Conservation (phyloP, 2,888 invertebrate species). For the Drosophila setosimentum region DNA sequence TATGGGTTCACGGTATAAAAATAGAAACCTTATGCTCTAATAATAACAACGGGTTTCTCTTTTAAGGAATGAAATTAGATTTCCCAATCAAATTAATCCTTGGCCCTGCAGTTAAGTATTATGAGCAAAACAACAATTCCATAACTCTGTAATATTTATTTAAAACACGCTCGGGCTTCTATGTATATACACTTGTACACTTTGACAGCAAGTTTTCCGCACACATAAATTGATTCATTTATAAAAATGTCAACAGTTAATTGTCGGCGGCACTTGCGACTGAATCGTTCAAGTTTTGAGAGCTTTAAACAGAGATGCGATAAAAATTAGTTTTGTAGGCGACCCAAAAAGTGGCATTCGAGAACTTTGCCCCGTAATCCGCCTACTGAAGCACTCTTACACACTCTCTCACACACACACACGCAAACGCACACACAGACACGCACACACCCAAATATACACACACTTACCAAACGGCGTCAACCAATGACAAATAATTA, state of each 20-base stretch:
- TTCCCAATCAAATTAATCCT: background rate
- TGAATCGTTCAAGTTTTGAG: conserved; percentile 23
- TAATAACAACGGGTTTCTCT: background rate
- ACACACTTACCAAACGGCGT: conserved; percentile 39
- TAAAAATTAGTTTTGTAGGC: conserved; percentile 54
- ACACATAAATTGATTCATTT: conserved; percentile 27
- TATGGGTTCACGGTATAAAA: background rate
- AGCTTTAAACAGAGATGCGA: conserved; percentile 33
- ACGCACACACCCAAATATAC: background rate
- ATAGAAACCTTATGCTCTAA: background rate
- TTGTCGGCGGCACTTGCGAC: conserved; percentile 44
- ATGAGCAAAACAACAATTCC: background rate
- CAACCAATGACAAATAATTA: conserved; percentile 77
- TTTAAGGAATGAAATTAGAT: background rate
- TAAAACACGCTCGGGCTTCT: background rate
- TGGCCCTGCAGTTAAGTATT: background rate
- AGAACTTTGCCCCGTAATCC: conserved; percentile 50
- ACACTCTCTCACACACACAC: background rate
- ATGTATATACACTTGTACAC: background rate
- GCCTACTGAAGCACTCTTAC: conserved; percentile 31
- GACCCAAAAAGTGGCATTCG: conserved; percentile 49
- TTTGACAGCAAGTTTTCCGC: background rate
- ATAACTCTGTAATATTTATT: conserved; percentile 1
- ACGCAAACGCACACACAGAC: conserved; percentile 3
- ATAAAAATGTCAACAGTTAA: conserved; percentile 57